Evolutionary conservation across 2,888 invertebrate genomes (phyloP), one percentile per base, ranked within the genome.

Genomic region (Tromatobia lineatoria): DNA sequence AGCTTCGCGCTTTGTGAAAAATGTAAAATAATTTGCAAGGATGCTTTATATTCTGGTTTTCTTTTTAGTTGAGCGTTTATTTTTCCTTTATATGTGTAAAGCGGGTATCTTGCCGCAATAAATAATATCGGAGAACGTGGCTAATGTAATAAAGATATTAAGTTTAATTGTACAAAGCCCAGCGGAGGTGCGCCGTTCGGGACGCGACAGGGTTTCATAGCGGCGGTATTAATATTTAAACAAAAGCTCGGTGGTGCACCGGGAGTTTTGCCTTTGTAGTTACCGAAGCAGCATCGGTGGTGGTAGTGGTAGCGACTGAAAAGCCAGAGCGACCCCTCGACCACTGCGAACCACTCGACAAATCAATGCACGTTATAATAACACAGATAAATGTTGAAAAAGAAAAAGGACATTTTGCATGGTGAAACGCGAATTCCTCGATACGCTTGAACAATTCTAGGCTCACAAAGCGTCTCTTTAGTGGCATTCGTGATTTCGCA

Each of bases 181-280:
- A 82, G 77, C 66, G 57, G 74, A 85, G 69, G 64, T 54, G 66
- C 64, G 73, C 23, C 69, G 59, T 64, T n/a, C 47, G 82, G 70
- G 79, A 83, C 85, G 76, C 86, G 87, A 87, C 86, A 86, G 87
- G 88, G 86, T 89, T 88, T 87, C 86, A 71, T 34, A 45, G 59
- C 50, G 38, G 75, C 47, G 82, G 89, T 91, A 91, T 91, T 91
- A 91, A 91, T 91, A 91, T 91, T 91, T 90, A 90, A 89, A 90
- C 87, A 89, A 91, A 91, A 91, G 89, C 87, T 70, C 78, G 76
- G 85, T 70, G 29, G 69, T n/a, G 77, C 23, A n/a, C n/a, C n/a
- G 83, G 78, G 67, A 86, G 85, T 86, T 86, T 77, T 82, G 77
- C 77, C 87, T 90, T 90, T 90, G 89, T 87, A 66, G 66, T 86